Conservation (phyloP, 2,888 invertebrate genomes). For the Zaprionus obscuricornis region DNA sequence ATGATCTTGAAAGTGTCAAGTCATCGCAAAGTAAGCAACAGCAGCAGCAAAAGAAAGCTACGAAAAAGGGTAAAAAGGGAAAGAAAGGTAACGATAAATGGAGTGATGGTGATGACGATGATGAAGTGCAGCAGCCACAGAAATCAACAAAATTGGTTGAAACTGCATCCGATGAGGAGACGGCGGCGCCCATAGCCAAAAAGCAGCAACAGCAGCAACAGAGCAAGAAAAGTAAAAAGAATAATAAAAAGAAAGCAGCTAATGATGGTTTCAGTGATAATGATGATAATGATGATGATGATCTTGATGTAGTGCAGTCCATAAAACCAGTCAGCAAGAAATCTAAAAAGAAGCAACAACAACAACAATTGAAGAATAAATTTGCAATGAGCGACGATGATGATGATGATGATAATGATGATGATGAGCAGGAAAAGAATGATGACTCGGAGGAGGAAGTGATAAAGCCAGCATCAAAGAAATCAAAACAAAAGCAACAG, state of each 20-base stretch:
- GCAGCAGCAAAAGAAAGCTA: conserved; percentile 71
- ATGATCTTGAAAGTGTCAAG: conserved; percentile 75
- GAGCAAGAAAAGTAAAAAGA: conserved; percentile 74
- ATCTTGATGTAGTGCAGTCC: conserved; percentile 35
- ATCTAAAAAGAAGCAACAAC: conserved; percentile 79
- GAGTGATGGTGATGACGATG: conserved; percentile 83
- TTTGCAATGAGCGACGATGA: conserved; percentile 68
- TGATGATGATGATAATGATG: conserved; percentile 63
- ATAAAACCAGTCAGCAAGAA: conserved; percentile 76
- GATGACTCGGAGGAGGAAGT: conserved; percentile 35
- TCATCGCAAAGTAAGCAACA: conserved; percentile 61
- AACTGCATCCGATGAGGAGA: conserved; percentile 40
- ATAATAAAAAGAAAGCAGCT: conserved; percentile 72
- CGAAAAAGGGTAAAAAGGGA: conserved; percentile 82
- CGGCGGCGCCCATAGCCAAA: conserved; percentile 46
- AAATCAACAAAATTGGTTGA: conserved; percentile 21
- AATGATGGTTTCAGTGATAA: conserved; percentile 76
- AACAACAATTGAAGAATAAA: conserved; percentile 53
- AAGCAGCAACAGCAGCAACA: conserved; percentile 53
- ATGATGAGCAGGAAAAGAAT: conserved; percentile 38
- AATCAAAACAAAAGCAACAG: conserved; percentile 8
- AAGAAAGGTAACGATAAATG: conserved; percentile 84
- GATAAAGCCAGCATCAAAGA: conserved; percentile 11
- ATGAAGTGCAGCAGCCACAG: conserved; percentile 2
- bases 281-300: conserved; percentile 52